Percentiles rank a stretch among this genome's conserved stretches.
Evolutionary conservation across 2,797 vertebrate genomes (phyloP).

Genomic region (Microcaecilia unicolor): DNA sequence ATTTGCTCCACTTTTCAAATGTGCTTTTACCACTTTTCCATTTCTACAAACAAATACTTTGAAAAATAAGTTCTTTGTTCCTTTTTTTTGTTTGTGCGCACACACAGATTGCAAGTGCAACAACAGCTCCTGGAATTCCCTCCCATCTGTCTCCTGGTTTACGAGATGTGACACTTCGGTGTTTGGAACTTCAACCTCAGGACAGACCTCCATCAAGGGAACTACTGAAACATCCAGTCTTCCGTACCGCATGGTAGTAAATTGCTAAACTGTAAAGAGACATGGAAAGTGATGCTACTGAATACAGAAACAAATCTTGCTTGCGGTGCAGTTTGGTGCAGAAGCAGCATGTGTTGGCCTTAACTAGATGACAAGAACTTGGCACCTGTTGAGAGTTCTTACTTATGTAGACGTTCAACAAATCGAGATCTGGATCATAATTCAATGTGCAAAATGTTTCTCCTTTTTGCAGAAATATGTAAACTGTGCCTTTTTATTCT

Average conservation of each 20-base stretch:
- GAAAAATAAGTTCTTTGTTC: no score
- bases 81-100: conserved; percentile 5
- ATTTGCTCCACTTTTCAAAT: no score
- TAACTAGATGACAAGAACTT: conserved; percentile 17
- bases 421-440: conserved; percentile 56
- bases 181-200: conserved; percentile 78
- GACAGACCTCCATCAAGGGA: conserved; percentile 75
- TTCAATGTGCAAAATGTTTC: conserved; percentile 53
- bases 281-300: conserved; percentile 48
- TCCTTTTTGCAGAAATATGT: conserved; percentile 42
- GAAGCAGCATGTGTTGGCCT: conserved; percentile 26
- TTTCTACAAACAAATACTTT: no score
- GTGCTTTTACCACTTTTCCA: no score
- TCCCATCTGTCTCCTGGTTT: conserved; percentile 72
- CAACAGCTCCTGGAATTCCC: conserved; percentile 74
- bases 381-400: conserved; percentile 27
- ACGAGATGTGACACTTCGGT: conserved; percentile 77
- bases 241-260: conserved; percentile 73
- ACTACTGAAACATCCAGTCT: conserved; percentile 78
- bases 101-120: conserved; percentile 81
- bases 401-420: conserved; percentile 56
- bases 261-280: neutral
- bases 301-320: conserved; percentile 24
- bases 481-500: no score
- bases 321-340: conserved; percentile 20